Evolutionary conservation across 2,888 invertebrate species (phyloP), one percentile per base, ranked within the genome.

Genomic region (Dasysyrphus albostriatus): DNA sequence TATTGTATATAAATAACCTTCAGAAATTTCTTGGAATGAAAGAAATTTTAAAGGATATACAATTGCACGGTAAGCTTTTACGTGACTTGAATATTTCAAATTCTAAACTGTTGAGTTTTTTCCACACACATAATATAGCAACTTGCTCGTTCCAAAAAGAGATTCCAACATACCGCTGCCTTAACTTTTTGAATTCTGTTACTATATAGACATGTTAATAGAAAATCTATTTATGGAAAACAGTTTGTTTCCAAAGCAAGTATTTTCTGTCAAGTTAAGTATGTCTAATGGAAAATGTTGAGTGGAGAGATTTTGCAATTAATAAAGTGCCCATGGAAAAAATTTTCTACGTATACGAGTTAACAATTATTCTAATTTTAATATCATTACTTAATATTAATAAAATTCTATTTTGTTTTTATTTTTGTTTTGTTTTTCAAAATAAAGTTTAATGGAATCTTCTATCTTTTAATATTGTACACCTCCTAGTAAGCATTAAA

Each of bases 51-150:
- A 54, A 29, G 29, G 29, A 54, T 54, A 12, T 54, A 29, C 6
- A 12, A 24, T 24, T 54, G 14, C 29, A 29, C 9, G 29, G 6
- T 29, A 29, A 29, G 24, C 24, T 51, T 24, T 12, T 51, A 24
- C 51, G 51, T 54, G 51, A 54, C 51, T 54, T 54, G 51, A 54
- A 54, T 54, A 29, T 29, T 54, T 54, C 24, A 24, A 51, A 49
- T 49, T 24, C 12, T 6, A 29, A 51, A 29, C 24, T 44, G n/a
- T 44, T n/a, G 10, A 51, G 19, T 10, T 51, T 51, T 24, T 0
- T 24, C 19, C 5, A 19, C 4, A 29, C 14, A 51, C 4, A 24
- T 4, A 49, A 12, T 4, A 29, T 32, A 3, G 7, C 5, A 32
- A 32, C 32, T 6, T 3, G 29, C 29, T 54, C 6, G 14, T 51